These are phyloP conservation scores for Cavia aperea DNA, from an alignment of 2,113 vertebrate genomes.

Conservation along the genomic window DNA sequence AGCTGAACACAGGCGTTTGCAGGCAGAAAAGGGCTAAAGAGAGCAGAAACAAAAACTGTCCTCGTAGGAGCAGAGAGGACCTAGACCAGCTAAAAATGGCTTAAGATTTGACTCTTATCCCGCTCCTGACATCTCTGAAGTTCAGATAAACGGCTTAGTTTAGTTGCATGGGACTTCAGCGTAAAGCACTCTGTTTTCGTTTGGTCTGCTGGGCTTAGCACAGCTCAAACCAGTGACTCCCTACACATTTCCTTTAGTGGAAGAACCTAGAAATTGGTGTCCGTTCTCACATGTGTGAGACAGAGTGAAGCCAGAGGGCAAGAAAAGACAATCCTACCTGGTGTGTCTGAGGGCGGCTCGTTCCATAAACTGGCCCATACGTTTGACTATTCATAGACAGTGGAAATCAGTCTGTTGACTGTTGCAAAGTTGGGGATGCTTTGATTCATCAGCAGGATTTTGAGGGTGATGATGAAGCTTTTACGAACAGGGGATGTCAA, in stretches of 20 bases:
- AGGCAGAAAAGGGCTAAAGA: background rate
- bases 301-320: no score
- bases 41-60: background rate
- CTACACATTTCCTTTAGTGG: background rate
- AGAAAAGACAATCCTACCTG: background rate
- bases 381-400: background rate
- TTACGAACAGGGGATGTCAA: background rate
- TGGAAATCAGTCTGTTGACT: no score
- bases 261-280: background rate
- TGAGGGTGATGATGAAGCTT: background rate
- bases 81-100: background rate
- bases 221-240: background rate
- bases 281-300: background rate
- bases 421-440: background rate
- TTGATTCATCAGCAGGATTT: background rate
- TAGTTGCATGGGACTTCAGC: background rate
- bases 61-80: background rate
- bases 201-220: background rate
- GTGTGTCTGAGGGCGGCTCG: background rate
- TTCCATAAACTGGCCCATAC: background rate
- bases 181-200: background rate
- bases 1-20: background rate
- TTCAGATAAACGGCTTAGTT: no score
- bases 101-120: background rate
- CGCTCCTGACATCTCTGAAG: background rate